Evolutionary conservation across 2,888 invertebrate genomes (phyloP), one percentile per base, ranked within the genome.

Genomic region (Napeogenes inachia): DNA sequence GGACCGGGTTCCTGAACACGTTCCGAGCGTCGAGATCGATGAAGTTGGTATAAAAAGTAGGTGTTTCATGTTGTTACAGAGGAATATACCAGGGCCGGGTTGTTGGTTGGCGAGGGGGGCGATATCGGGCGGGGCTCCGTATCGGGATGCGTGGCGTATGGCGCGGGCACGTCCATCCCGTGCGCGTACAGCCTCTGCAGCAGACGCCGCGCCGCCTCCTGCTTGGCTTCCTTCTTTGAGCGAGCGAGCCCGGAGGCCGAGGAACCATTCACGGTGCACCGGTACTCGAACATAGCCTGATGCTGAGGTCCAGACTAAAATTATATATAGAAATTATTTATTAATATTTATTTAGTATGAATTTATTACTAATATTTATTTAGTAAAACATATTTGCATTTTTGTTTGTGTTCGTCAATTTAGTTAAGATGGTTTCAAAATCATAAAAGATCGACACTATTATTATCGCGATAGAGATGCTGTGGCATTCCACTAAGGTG

Each of bases 181-280:
- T 74, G 66, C 13, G 75, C 73, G 46, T 84, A 78, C 54, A 93
- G 78, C 53, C 71, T 66, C 64, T 77, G 74, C 63, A 93, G 79
- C 74, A 92, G 86, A 62, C 81, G 78, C 2, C 83, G 82, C 30
- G 93, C 93, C 6, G 91, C 92, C 70, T 91, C 90, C 73, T 93
- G 93, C 76, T 93, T 93, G 8, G 92, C 92, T 65, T 93, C 92
- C 78, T 86, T 86, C 74, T 88, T 88, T 64, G 84, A 92, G 70
- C 92, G 92, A 13, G 92, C 92, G 38, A 81, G 71, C 8, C 87
- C 90, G 2, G 73, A 72, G 42, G 85, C 84, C 4, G 72, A 67
- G 21, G 76, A 75, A 12, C 86, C 87, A 42, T 66, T 72, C 45
- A 89, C 86, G 60, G 71, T 60, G 75, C 92, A 91, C 64, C 87